Base-by-base conservation (phyloP, 1,140 invertebrate species). In the Trichomalopsis sarcophagae region DNA sequence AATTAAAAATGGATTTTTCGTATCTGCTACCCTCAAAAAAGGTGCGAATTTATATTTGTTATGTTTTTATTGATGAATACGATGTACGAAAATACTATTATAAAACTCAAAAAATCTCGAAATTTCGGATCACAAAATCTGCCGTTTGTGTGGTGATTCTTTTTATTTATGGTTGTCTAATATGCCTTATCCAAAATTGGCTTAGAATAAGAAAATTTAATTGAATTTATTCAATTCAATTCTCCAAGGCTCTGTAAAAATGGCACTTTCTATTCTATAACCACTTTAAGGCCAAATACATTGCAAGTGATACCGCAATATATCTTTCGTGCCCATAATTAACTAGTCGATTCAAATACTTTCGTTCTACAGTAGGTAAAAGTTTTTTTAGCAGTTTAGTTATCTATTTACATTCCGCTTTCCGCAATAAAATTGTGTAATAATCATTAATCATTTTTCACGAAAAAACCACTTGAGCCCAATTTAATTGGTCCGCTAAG, bases 251-350 rank as follows among this genome's bases (percentile, higher is more conserved):
- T 88, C 88, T 91, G 90, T 91, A 92, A 92, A 90, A 90, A 93
- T 93, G 92, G 92, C 92, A 93, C 92, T 86, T 92, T 88, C 91
- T 92, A 91, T 89, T 84, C 88, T 91, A 91, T 73, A 84, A 89
- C 27, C 86, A 85, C 80, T 3, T 89, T 87, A 89, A 27, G 82
- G 85, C 82, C 71, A 84, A 82, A 36, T 73, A 68, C 10, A 71
- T 84, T 84, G 83, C 84, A 76, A 23, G 33, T 80, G 33, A 14
- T 81, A 62, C 62, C 62, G 50, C 80, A 75, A 81, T 62, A 81
- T 50, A 76, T 62, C 33, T 82, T 71, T 78, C 73, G 73, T 79
- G 76, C 75, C 66, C 33, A 73, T 75, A 81, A 80, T 77, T 87
- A 87, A 87, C 86, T 82, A 88, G 86, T 85, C 78, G 84, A 88